phyloP scores from a whole-genome alignment of 1,140 invertebrate genomes.

The Drosophila quadrilineata region DNA sequence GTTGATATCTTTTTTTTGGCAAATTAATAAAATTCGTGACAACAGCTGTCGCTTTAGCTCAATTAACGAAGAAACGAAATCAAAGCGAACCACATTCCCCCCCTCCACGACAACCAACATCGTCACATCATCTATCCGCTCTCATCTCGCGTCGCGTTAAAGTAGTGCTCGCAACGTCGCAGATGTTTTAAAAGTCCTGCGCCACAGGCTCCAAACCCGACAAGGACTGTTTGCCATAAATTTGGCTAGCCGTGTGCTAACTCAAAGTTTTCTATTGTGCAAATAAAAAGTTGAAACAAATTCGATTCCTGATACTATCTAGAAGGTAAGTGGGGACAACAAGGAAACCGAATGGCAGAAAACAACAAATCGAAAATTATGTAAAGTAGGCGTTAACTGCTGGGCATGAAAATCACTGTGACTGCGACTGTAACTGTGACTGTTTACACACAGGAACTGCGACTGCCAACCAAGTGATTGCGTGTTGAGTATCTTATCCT shows the following conservation, averaged over 20 bases:
- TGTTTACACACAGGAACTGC: too few species aligned
- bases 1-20: constrained; percentile 52
- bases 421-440: constrained; percentile 7
- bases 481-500: constrained; percentile 44
- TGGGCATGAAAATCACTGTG: neutral
- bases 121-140: too few species aligned
- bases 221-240: constrained; percentile 53
- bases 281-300: constrained; percentile 41
- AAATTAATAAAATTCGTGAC: constrained; percentile 34
- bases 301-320: constrained; percentile 9
- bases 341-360: neutral
- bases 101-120: too few species aligned
- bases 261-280: constrained; percentile 64
- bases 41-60: constrained; percentile 68
- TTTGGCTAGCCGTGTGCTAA: constrained; percentile 31
- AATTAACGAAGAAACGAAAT: constrained; percentile 67
- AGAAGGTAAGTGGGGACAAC: constrained; percentile 31
- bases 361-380: neutral
- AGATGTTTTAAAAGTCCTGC: constrained; percentile 57
- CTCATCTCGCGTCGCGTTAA: constrained; percentile 1
- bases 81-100: constrained; percentile 10
- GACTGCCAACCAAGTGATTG: constrained; percentile 32
- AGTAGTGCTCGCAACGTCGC: too few species aligned
- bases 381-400: constrained; percentile 9
- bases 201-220: constrained; percentile 26